These are phyloP conservation scores for Paraplagusia blochii DNA, from an alignment of 2,113 vertebrate species.

Conservation along the genomic window DNA sequence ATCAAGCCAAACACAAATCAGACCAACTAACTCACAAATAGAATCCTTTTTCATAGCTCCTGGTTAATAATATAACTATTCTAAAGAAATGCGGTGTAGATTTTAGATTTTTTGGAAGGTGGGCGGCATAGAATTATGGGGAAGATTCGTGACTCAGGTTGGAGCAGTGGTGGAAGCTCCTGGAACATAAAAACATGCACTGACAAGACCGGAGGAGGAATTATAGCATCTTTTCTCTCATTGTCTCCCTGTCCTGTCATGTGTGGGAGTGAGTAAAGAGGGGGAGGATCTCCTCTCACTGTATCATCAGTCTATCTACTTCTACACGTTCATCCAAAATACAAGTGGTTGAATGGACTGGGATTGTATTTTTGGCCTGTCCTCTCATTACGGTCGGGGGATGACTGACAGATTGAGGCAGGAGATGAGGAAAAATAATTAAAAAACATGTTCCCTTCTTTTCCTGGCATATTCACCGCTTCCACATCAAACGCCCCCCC, in stretches of 20 bases:
- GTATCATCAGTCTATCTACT: background rate
- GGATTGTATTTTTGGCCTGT: conserved; percentile 3
- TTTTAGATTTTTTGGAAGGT: conserved; percentile 30
- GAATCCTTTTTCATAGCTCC: too few relatives aligned
- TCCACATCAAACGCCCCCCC: conserved; percentile 28
- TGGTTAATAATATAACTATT: too few relatives aligned
- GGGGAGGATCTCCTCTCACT: conserved; percentile 12
- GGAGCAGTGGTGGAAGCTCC: conserved; percentile 30
- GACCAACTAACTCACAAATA: too few relatives aligned
- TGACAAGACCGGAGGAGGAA: conserved; percentile 19
- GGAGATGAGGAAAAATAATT: background rate
- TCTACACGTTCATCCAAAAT: conserved; percentile 10
- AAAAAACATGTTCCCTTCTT: background rate
- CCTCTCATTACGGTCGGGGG: conserved; percentile 1
- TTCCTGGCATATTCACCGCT: background rate
- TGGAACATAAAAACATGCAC: conserved; percentile 16
- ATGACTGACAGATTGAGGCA: conserved; percentile 18
- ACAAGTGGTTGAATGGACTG: background rate
- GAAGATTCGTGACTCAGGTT: conserved; percentile 41
- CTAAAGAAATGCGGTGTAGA: background rate
- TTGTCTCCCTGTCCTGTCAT: conserved; percentile 7
- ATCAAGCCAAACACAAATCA: too few relatives aligned
- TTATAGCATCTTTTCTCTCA: conserved; percentile 7
- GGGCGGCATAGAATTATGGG: conserved; percentile 13
- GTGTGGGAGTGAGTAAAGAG: conserved; percentile 1